Percentiles rank a stretch among this genome's conserved stretches.
phyloP scores from a whole-genome alignment of 2,113 vertebrate species.

The Laterallus jamaicensis region DNA sequence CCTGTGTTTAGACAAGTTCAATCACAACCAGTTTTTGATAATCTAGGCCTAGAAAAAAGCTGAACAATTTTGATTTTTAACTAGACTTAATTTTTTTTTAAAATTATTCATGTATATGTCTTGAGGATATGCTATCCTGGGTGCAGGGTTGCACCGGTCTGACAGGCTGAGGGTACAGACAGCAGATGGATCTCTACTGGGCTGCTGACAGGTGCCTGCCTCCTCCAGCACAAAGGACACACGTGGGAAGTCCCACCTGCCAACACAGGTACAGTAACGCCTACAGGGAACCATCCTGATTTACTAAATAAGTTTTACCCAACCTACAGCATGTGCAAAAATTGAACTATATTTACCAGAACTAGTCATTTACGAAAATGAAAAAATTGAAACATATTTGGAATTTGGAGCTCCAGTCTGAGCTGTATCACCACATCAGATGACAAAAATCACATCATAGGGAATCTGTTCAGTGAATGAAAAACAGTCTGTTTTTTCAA shows the following conservation, averaged over 20 bases:
- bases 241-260: background rate
- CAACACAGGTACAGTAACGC: background rate
- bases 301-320: background rate
- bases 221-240: background rate
- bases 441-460: background rate
- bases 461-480: background rate
- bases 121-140: background rate
- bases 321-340: background rate
- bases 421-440: constrained; percentile 3
- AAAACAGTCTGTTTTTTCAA: background rate
- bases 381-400: background rate
- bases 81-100: background rate
- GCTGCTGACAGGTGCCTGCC: background rate
- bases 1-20: background rate
- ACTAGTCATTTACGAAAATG: constrained; percentile 11
- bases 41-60: background rate
- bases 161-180: background rate
- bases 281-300: background rate
- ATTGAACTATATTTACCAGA: constrained; percentile 10
- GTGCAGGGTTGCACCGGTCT: background rate
- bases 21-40: background rate
- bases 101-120: background rate
- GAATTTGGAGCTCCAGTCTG: background rate
- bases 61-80: background rate
- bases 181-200: background rate